A percentile compares a stretch with the other conserved stretches of the same genome.
Conservation (phyloP, 2,888 invertebrate genomes). For the Thymelicus lineola region DNA sequence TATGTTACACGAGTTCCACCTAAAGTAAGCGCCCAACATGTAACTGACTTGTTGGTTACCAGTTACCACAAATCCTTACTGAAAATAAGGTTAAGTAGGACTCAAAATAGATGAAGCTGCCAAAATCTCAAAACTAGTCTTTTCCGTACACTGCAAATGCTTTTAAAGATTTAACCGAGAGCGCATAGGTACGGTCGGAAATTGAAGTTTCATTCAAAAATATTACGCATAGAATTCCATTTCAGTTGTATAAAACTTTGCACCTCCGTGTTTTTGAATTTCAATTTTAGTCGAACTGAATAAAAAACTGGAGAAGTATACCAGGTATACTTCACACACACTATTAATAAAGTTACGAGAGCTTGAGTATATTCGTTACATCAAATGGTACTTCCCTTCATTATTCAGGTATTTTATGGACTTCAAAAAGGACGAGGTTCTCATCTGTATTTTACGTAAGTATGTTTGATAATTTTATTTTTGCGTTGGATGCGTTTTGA, state of each 20-base stretch:
- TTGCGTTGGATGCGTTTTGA: too few species aligned
- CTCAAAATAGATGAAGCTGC: not conserved
- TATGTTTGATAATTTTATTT: too few species aligned
- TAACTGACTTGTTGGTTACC: not conserved
- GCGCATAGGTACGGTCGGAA: not conserved
- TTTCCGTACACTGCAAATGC: not conserved
- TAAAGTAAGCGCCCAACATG: too few species aligned
- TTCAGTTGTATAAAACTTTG: not conserved
- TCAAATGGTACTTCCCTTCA: too few species aligned
- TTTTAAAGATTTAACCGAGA: not conserved
- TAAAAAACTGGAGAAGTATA: not conserved
- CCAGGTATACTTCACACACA: not conserved
- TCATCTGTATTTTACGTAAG: too few species aligned
- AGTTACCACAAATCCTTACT: not conserved
- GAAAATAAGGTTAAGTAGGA: not conserved
- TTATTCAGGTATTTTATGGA: too few species aligned
- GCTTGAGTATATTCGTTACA: not conserved
- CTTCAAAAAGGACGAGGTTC: too few species aligned
- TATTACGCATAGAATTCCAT: slow-evolving; percentile 1
- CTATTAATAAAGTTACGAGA: not conserved
- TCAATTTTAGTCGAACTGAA: not conserved
- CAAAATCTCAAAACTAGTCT: not conserved
- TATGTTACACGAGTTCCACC: too few species aligned
- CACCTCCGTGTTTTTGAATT: not conserved
- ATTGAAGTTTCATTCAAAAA: slow-evolving; percentile 13